These are phyloP conservation scores for Nothoprocta pentlandii DNA, from an alignment of 2,113 vertebrate genomes.

Conservation along the genomic window DNA sequence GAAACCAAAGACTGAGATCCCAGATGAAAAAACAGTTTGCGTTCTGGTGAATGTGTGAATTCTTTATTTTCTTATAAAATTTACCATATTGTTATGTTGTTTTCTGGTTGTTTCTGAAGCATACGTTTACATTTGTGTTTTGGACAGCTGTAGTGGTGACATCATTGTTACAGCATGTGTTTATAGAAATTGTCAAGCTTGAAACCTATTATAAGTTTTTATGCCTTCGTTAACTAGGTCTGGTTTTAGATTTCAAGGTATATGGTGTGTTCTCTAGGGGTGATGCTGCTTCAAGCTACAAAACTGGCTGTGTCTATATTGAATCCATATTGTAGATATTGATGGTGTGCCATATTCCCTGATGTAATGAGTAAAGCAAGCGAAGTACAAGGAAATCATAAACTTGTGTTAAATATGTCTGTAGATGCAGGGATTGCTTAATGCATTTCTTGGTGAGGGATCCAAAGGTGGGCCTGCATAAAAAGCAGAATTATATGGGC, in stretches of 20 bases:
- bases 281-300: neutral
- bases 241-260: neutral
- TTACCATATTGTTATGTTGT: neutral
- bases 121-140: neutral
- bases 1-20: neutral
- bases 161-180: constrained; percentile 12
- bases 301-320: neutral
- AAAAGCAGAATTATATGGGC: neutral
- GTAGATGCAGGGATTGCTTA: neutral
- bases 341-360: neutral
- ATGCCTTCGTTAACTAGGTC: neutral
- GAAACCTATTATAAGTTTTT: neutral
- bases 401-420: neutral
- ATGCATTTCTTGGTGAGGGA: neutral
- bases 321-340: neutral
- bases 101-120: neutral
- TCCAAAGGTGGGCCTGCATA: neutral
- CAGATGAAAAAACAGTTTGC: neutral
- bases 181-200: neutral
- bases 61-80: neutral
- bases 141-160: constrained; percentile 1
- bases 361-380: neutral
- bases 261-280: neutral
- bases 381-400: neutral
- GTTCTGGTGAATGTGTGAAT: neutral